These are phyloP conservation scores for Strigamia maritima DNA, from an alignment of 2,888 invertebrate species.

Conservation along the genomic window DNA sequence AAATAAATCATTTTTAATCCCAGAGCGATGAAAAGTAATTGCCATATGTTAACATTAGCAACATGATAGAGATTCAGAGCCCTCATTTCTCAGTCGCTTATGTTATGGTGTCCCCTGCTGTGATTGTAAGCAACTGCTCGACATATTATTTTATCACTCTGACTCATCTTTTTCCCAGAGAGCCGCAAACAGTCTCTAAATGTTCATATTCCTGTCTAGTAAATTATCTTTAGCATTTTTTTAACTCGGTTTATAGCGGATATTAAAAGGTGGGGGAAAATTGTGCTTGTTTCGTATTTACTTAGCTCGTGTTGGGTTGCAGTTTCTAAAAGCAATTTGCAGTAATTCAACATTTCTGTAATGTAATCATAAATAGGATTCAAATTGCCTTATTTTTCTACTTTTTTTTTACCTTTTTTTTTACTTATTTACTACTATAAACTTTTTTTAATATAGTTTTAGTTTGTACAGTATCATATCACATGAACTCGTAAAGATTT, in stretches of 20 bases:
- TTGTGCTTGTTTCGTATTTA: not conserved
- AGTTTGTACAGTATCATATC: not conserved
- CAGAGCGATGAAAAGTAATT: not conserved
- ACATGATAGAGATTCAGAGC: not conserved
- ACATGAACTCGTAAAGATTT: not conserved
- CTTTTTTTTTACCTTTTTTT: no score
- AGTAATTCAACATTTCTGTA: not conserved
- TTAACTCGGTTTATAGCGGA: not conserved
- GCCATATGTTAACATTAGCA: slow-evolving; percentile 4
- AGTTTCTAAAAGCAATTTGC: not conserved
- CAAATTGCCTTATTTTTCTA: no score
- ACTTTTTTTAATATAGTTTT: not conserved
- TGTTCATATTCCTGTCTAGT: not conserved
- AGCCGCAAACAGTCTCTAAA: not conserved
- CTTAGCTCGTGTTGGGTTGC: not conserved
- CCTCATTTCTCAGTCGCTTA: not conserved
- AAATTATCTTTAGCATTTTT: not conserved
- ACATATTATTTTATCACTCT: not conserved
- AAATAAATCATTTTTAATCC: not conserved
- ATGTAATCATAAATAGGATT: not conserved
- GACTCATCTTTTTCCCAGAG: slow-evolving; percentile 4
- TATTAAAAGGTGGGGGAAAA: not conserved
- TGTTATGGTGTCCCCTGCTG: not conserved
- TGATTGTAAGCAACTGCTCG: slow-evolving; percentile 4
- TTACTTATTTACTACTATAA: not conserved